These are phyloP conservation scores for Ischnura elegans DNA, from an alignment of 2,888 invertebrate species.

Conservation along the genomic window DNA sequence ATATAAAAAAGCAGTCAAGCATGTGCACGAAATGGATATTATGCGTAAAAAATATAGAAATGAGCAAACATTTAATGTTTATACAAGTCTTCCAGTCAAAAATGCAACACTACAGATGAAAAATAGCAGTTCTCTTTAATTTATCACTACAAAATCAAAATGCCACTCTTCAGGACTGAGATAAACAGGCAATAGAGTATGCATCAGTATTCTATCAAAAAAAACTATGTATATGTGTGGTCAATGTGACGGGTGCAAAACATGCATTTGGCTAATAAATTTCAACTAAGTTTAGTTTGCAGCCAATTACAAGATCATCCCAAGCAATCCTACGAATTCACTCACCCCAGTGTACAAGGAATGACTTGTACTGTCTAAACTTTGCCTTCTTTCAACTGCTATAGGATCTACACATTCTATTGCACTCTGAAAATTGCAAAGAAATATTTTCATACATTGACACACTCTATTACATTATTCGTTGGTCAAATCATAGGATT, in stretches of 20 bases:
- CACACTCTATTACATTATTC: not conserved
- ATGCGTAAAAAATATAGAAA: too few relatives aligned
- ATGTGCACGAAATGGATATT: not conserved
- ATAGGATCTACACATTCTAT: conserved; percentile 70
- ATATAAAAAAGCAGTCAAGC: not conserved
- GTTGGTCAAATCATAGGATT: not conserved
- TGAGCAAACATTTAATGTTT: not conserved
- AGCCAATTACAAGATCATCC: conserved; percentile 5
- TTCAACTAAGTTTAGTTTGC: not conserved
- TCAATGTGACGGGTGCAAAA: not conserved
- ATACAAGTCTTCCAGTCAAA: not conserved
- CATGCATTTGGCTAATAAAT: not conserved
- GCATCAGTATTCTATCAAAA: not conserved
- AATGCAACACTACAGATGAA: not conserved
- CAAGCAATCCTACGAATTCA: conserved; percentile 66
- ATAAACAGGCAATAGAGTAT: not conserved
- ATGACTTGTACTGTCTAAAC: conserved; percentile 71
- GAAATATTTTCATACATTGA: conserved; percentile 53
- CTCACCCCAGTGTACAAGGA: conserved; percentile 72
- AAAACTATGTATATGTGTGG: too few relatives aligned
- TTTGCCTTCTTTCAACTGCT: conserved; percentile 70
- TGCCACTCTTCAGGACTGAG: not conserved
- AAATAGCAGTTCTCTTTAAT: not conserved
- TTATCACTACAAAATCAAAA: not conserved
- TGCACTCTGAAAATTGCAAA: conserved; percentile 71